Percentiles rank a stretch among this genome's conserved stretches.
These are phyloP conservation scores for Scatophagus argus DNA, from an alignment of 2,113 vertebrate species.

Conservation along the genomic window DNA sequence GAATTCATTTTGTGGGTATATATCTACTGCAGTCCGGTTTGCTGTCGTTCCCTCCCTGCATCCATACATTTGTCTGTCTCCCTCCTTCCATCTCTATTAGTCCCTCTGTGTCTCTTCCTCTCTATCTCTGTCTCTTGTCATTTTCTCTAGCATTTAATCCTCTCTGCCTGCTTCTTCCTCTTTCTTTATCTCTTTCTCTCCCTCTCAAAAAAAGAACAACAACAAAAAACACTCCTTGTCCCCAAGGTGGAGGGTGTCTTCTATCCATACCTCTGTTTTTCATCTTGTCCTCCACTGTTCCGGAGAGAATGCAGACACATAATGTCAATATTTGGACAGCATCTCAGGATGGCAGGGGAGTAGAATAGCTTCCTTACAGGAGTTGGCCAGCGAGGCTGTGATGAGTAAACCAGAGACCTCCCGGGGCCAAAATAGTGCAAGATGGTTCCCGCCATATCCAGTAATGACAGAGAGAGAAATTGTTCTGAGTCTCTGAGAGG, in stretches of 20 bases:
- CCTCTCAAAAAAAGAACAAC: not conserved
- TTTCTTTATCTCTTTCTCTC: slow-evolving; percentile 12
- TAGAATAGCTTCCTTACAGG: slow-evolving; percentile 48
- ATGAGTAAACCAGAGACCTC: slow-evolving; percentile 75
- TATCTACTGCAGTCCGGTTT: slow-evolving; percentile 24
- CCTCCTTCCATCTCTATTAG: slow-evolving; percentile 34
- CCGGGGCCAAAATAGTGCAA: slow-evolving; percentile 53
- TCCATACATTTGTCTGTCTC: slow-evolving; percentile 20
- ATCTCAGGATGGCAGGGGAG: slow-evolving; percentile 50
- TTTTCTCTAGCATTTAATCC: slow-evolving; percentile 46
- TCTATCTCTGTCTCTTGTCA: slow-evolving; percentile 27
- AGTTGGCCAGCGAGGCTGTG: slow-evolving; percentile 56
- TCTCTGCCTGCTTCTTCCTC: slow-evolving; percentile 17
- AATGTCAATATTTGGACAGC: slow-evolving; percentile 79
- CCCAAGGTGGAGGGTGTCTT: slow-evolving; percentile 57
- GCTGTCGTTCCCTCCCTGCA: slow-evolving; percentile 4
- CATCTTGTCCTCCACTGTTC: slow-evolving; percentile 70
- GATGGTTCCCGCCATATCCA: slow-evolving; percentile 38
- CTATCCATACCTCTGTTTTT: slow-evolving; percentile 66
- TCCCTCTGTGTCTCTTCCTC: slow-evolving; percentile 26
- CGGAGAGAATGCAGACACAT: slow-evolving; percentile 65
- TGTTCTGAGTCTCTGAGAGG: slow-evolving; percentile 39
- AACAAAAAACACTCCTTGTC: not conserved
- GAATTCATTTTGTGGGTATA: slow-evolving; percentile 22
- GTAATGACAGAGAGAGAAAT: slow-evolving; percentile 61